phyloP scores from a whole-genome alignment of 35 echinoderm and acorn worm genomes.

The Anneissia japonica region DNA sequence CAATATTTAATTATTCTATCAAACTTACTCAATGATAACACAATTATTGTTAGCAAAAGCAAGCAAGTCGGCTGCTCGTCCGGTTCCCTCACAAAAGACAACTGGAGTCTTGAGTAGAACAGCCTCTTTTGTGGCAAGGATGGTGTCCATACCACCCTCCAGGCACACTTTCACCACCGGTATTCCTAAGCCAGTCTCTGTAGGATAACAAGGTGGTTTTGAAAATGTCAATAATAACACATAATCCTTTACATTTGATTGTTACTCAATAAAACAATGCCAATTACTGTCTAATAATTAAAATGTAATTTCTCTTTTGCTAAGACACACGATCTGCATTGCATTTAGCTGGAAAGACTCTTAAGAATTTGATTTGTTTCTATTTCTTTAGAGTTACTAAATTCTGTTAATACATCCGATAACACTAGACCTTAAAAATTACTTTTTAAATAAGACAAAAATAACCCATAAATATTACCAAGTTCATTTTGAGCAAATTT shows the following conservation, averaged over 20 bases:
- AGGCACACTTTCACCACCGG: constrained; percentile 61
- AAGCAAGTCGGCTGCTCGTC: constrained; percentile 70
- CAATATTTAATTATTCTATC: not conserved
- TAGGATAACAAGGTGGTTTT: not conserved
- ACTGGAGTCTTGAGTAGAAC: constrained; percentile 43
- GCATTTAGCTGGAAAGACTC: no score
- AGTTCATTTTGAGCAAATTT: not conserved
- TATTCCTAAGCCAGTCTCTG: constrained; percentile 64
- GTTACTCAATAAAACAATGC: no score
- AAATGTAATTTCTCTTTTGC: no score
- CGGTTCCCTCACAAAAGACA: constrained; percentile 73
- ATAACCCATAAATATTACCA: not conserved
- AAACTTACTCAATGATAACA: constrained; percentile 31
- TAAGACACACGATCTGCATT: no score
- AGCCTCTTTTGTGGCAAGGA: constrained; percentile 35
- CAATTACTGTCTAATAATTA: no score
- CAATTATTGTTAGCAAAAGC: constrained; percentile 71
- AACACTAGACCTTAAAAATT: no score
- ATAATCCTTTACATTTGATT: no score
- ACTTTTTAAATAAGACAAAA: not conserved
- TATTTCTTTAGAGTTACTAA: no score
- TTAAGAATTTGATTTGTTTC: no score
- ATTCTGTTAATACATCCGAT: no score
- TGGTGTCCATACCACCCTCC: constrained; percentile 57
- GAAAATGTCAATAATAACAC: not conserved